Base-by-base conservation (phyloP, 2,113 vertebrate species). In the Egretta garzetta region DNA sequence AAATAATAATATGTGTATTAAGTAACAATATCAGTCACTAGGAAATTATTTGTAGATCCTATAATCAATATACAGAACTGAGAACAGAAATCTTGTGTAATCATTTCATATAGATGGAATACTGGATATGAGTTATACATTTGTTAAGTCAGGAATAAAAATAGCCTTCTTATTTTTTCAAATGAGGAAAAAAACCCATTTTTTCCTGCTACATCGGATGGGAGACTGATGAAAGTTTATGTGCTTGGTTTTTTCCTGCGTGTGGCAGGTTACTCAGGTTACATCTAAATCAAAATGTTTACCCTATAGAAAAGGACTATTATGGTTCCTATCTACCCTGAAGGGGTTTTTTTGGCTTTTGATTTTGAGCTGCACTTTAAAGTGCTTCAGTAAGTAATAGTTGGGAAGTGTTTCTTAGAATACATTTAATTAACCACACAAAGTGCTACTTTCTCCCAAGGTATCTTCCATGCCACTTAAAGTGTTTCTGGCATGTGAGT, bases 391-490 rank as follows among this genome's bases (percentile, higher is more conserved):
- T 12, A 43, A n/a, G 41, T 50, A 59, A 37, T 30, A 24, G 15
- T 6, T 60, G 27, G 14, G n/a, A 77, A 66, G 39, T n/a, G 28
- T 37, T 83, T 16, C 11, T 37, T 80, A 28, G 49, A 90, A 92
- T 80, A 91, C 89, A 80, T 86, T 45, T 66, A 79, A 79, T 93
- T 74, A 88, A 68, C 49, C 64, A 26, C 53, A 75, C 13, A 22
- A 79, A 81, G 7, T 72, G 33, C 45, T 74, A 7, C 19, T 83
- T 92, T 63, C 39, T 88, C 43, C 14, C 49, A 39, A 47, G 20
- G 13, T 45, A 20, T 63, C 20, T 55, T 37, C 20, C 4, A 6
- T 37, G 20, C 3, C 0, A 0, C 22, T 35, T 92, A 16, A 56
- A 39, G 6, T 71, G 62, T 79, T 74, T 92, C 21, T 59, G 41